phyloP scores from a whole-genome alignment of 2,888 invertebrate species.

The Troides helena region DNA sequence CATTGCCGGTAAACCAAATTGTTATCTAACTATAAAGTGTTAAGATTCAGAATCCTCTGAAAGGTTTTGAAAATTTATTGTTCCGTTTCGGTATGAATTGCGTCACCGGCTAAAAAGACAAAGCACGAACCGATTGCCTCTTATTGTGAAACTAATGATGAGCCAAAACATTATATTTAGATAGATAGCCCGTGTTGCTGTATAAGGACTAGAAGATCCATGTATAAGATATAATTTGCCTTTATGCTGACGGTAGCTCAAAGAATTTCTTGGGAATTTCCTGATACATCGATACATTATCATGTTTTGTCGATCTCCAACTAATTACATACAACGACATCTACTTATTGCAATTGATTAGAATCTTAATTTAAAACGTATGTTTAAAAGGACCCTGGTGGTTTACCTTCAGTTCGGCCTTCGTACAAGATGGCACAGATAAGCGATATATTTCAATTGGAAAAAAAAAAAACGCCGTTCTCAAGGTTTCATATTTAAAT shows the following conservation, averaged over 20 bases:
- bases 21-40: slow-evolving; percentile 35
- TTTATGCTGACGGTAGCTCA: slow-evolving; percentile 67
- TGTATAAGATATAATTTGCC: slow-evolving; percentile 54
- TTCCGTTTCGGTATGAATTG: slow-evolving; percentile 72
- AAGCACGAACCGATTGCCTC: slow-evolving; percentile 68
- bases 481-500: slow-evolving; percentile 1
- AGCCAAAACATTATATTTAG: slow-evolving; percentile 77
- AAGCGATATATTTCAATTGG: slow-evolving; percentile 27
- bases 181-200: slow-evolving; percentile 51
- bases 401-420: slow-evolving; percentile 13
- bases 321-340: slow-evolving; percentile 20
- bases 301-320: slow-evolving; percentile 23
- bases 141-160: slow-evolving; percentile 71
- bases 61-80: slow-evolving; percentile 53
- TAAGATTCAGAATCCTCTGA: slow-evolving; percentile 43
- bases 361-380: slow-evolving; percentile 22
- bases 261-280: slow-evolving; percentile 21
- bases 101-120: slow-evolving; percentile 79
- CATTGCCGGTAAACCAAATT: slow-evolving; percentile 33
- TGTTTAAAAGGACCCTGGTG: slow-evolving; percentile 17
- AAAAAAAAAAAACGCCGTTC: slow-evolving; percentile 10
- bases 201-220: slow-evolving; percentile 58
- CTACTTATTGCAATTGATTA: slow-evolving; percentile 19
- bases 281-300: slow-evolving; percentile 13
- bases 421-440: slow-evolving; percentile 19